Percentiles rank a stretch among this genome's conserved stretches.
phyloP scores from a whole-genome alignment of 1,140 invertebrate genomes.

The Zaprionus gabonicus region DNA sequence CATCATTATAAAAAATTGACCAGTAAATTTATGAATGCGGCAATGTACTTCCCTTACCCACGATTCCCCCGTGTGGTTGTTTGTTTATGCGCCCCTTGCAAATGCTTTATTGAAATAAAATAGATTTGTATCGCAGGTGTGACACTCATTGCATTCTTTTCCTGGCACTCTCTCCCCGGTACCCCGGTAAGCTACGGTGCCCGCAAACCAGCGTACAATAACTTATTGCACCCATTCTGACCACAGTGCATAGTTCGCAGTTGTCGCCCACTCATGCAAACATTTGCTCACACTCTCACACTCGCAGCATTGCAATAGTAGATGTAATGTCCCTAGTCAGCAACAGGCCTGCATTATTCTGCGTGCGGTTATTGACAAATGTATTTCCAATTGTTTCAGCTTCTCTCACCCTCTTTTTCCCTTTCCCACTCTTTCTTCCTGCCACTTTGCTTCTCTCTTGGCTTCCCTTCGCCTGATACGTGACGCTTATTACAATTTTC shows the following conservation, averaged over 20 bases:
- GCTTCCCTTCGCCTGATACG: slow-evolving; percentile 47
- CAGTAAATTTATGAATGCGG: slow-evolving; percentile 34
- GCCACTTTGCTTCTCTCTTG: background rate
- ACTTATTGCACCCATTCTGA: slow-evolving; percentile 57
- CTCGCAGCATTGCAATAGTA: slow-evolving; percentile 12
- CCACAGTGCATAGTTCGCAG: slow-evolving; percentile 43
- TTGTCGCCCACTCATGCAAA: slow-evolving; percentile 9
- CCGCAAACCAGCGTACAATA: slow-evolving; percentile 61
- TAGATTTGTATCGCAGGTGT: slow-evolving; percentile 72
- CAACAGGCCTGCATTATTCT: slow-evolving; percentile 60
- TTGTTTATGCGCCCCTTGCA: slow-evolving; percentile 69
- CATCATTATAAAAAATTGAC: slow-evolving; percentile 47
- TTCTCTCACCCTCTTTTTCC: slow-evolving; percentile 11
- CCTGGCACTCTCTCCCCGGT: background rate
- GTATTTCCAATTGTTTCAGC: slow-evolving; percentile 74
- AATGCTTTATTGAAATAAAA: slow-evolving; percentile 77
- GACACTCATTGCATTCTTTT: slow-evolving; percentile 39
- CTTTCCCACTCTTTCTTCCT: slow-evolving; percentile 17
- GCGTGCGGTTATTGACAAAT: slow-evolving; percentile 75
- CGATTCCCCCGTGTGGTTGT: slow-evolving; percentile 50
- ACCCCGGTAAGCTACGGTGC: slow-evolving; percentile 46
- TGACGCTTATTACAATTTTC: slow-evolving; percentile 59
- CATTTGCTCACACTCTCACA: background rate
- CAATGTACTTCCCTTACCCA: background rate
- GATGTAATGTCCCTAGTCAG: slow-evolving; percentile 44